Evolutionary conservation across 2,113 vertebrate genomes (phyloP).

Genomic region (Micronycteris hirsuta): DNA sequence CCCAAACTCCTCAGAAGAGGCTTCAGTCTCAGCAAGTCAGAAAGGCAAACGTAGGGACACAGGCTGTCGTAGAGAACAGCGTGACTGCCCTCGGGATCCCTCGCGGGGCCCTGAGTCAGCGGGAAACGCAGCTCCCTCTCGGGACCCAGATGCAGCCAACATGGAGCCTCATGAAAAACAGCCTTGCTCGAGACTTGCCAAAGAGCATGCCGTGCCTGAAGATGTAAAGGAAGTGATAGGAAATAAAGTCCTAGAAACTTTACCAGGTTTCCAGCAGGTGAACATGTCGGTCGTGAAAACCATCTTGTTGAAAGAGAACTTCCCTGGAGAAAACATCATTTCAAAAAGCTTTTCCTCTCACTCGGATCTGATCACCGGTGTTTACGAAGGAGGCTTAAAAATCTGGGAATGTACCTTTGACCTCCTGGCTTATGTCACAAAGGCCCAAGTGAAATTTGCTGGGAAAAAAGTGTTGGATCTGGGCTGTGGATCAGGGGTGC

Average conservation of each 20-base stretch:
- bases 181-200: slow-evolving; percentile 59
- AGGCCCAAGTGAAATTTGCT: slow-evolving; percentile 81
- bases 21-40: slow-evolving; percentile 6
- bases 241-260: slow-evolving; percentile 72
- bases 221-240: slow-evolving; percentile 72
- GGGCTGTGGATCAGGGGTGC: slow-evolving; percentile 93
- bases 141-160: accelerated
- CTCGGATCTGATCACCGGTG: slow-evolving; percentile 93
- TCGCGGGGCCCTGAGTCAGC: not conserved
- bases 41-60: not conserved
- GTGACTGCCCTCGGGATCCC: not conserved
- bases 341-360: slow-evolving; percentile 82
- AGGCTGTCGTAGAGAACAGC: not conserved
- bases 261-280: not conserved
- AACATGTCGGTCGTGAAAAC: slow-evolving; percentile 69
- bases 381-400: slow-evolving; percentile 96
- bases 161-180: not conserved
- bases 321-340: slow-evolving; percentile 81
- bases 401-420: slow-evolving; percentile 99
- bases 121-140: accelerated
- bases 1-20: slow-evolving; percentile 4
- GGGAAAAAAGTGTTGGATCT: slow-evolving; percentile 90
- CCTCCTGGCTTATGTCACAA: slow-evolving; percentile 86
- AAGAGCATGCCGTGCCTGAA: slow-evolving; percentile 77
- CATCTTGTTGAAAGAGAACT: not conserved